Conservation (phyloP, 2,113 vertebrate genomes). For the Edolisoma coerulescens region DNA sequence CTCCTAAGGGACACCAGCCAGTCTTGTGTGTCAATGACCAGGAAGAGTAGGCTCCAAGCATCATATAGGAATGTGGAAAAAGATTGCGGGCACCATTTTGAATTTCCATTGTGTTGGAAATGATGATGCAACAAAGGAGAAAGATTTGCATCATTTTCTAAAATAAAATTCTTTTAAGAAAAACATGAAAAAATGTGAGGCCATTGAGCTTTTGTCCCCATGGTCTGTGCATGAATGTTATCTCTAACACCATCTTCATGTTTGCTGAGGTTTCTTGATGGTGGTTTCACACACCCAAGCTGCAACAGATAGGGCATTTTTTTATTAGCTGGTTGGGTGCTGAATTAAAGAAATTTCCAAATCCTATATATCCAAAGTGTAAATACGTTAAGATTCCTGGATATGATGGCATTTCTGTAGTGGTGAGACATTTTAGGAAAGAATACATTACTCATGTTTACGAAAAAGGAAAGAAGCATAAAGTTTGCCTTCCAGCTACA, state of each 20-base stretch:
- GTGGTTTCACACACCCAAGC: neutral
- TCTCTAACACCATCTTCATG: neutral
- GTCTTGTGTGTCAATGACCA: neutral
- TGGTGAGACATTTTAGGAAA: neutral
- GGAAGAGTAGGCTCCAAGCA: neutral
- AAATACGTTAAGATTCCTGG: neutral
- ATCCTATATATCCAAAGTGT: neutral
- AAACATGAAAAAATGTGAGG: neutral
- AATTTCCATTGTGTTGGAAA: neutral
- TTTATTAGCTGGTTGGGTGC: neutral
- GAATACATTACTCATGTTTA: neutral
- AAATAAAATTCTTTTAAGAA: neutral
- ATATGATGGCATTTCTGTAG: neutral
- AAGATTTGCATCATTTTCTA: neutral
- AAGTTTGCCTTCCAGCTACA: neutral
- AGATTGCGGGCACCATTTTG: neutral
- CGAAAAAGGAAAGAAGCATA: accelerated
- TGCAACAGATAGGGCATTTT: neutral
- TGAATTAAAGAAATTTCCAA: neutral
- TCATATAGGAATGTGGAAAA: neutral
- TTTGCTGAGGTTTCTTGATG: neutral
- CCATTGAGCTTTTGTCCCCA: neutral
- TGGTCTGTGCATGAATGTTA: neutral
- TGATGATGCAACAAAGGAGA: neutral
- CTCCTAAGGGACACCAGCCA: neutral